Percentiles rank a stretch among this genome's conserved stretches.
These are phyloP conservation scores for Hypena proboscidalis DNA, from an alignment of 2,888 invertebrate genomes.

Conservation along the genomic window DNA sequence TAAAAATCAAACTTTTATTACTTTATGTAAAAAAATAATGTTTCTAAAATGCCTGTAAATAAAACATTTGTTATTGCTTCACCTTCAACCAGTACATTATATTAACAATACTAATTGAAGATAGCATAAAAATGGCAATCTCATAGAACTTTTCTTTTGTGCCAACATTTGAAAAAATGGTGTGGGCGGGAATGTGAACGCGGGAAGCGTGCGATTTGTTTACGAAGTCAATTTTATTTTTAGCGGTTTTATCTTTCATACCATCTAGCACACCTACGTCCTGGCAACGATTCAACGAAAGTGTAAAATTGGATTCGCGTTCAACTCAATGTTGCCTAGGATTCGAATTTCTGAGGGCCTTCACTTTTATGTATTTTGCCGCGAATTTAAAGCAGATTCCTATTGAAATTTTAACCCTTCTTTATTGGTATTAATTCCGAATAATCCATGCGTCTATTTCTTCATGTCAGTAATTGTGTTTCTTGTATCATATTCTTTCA, in stretches of 20 bases:
- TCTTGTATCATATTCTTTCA: too few species aligned
- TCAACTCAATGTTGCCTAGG: conserved; percentile 54
- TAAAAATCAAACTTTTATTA: too few species aligned
- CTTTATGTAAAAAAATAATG: neutral
- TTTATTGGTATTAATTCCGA: too few species aligned
- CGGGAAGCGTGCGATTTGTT: conserved; percentile 75
- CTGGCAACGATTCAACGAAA: conserved; percentile 79
- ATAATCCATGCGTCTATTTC: too few species aligned
- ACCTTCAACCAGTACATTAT: conserved; percentile 17
- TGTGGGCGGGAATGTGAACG: conserved; percentile 56
- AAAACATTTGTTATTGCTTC: conserved; percentile 10
- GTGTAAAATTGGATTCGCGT: conserved; percentile 77
- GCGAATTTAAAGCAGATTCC: neutral
- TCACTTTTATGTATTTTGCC: conserved; percentile 26
- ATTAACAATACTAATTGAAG: conserved; percentile 29
- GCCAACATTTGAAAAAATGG: conserved; percentile 54
- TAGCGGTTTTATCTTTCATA: conserved; percentile 79
- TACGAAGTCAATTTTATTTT: conserved; percentile 76
- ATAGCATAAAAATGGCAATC: conserved; percentile 33
- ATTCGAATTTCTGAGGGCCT: conserved; percentile 54
- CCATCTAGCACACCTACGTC: conserved; percentile 77
- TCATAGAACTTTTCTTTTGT: conserved; percentile 27
- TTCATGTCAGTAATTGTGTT: too few species aligned
- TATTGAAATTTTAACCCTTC: too few species aligned
- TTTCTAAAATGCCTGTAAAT: neutral